Conservation (phyloP, 2,113 vertebrate species). For the Climacteris rufus region DNA sequence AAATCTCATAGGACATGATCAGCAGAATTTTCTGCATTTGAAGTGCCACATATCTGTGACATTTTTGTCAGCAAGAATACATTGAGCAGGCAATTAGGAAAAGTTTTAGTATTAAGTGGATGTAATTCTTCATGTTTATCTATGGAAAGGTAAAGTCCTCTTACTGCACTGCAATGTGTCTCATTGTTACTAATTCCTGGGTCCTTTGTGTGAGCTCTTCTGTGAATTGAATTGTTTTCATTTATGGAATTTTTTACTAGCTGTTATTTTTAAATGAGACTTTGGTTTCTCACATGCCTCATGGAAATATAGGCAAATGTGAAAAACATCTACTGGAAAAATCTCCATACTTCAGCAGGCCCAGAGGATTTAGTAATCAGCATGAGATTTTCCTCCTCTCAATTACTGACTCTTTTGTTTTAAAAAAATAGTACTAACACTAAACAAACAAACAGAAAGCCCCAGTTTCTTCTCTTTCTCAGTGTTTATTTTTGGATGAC, state of each 20-base stretch:
- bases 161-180: background rate
- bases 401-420: constrained; percentile 3
- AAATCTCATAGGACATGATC: background rate
- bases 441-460: constrained; percentile 27
- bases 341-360: background rate
- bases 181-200: background rate
- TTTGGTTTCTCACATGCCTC: constrained; percentile 11
- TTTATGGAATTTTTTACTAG: constrained; percentile 4
- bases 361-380: constrained; percentile 41
- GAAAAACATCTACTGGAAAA: constrained; percentile 49
- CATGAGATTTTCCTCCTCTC: constrained; percentile 36
- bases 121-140: background rate
- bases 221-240: background rate
- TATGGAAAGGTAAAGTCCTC: background rate
- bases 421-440: background rate
- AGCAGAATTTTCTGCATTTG: background rate
- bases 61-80: background rate
- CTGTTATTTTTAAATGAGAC: constrained; percentile 23
- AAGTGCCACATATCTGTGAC: background rate
- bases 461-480: constrained; percentile 25
- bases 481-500: constrained; percentile 11
- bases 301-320: constrained; percentile 28
- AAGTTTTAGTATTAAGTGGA: background rate
- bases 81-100: background rate
- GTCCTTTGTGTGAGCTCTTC: background rate